Evolutionary conservation across 2,888 invertebrate genomes (phyloP), one percentile per base, ranked within the genome.

Genomic region (Aradus depressus): DNA sequence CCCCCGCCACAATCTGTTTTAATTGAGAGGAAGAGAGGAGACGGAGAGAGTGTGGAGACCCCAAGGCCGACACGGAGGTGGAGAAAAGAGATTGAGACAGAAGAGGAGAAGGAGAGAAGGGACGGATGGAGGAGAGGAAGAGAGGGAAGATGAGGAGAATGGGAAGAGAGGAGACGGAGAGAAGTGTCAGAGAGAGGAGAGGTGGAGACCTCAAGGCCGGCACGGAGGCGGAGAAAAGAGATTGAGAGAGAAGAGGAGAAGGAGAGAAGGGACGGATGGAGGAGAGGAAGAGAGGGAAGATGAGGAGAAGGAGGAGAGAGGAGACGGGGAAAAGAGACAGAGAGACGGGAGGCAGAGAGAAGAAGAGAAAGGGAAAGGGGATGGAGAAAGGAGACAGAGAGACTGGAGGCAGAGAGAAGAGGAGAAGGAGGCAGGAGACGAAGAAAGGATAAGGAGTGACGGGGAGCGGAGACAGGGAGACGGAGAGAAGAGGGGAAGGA

Each of bases 401-500:
- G 50, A 48, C 49, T 39, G 51, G 52, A 56, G 52, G 51, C 50
- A 56, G 48, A 53, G 53, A 52, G 55, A 50, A 52, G 52, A 45
- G 44, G 45, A 50, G 49, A 50, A 39, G 39, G 44, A 47, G 42
- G 39, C 44, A 44, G 44, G 53, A 43, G 52, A 57, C 34, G 35
- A 35, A 37, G 19, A 41, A 4, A 41, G 26, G 22, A 49, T 31
- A 35, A 31, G 52, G 26, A 32, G 35, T 50, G 51, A 47, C 44
- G 41, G 31, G 23, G 45, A 32, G 32, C 51, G 56, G 51, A 43
- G 47, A 43, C 43, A 53, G 34, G 49, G 47, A 39, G 50, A 48
- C 25, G 16, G 25, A 31, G 21, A 48, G 45, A 32, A 48, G 35
- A 35, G 35, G 45, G 35, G 45, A 45, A 35, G 35, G 45, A 45